phyloP scores from a whole-genome alignment of 2,888 invertebrate genomes.

The Entomobrya multifasciata region DNA sequence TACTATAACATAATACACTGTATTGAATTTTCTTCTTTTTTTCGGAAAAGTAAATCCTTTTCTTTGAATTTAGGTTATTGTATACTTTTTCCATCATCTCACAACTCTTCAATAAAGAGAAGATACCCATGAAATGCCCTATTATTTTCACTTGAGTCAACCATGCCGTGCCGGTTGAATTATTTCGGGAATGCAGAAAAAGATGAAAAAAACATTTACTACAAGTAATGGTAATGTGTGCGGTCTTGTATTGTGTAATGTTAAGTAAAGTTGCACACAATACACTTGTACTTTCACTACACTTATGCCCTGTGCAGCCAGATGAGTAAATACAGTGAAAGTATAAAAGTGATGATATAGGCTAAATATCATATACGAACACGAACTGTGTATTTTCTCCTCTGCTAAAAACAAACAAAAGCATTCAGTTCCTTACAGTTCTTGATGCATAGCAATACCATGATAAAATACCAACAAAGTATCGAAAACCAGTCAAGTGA shows the following conservation, averaged over 20 bases:
- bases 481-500: conserved; percentile 60
- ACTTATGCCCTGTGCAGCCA: neutral
- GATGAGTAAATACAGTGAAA: neutral
- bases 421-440: too few species aligned
- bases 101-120: conserved; percentile 19
- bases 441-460: too few species aligned
- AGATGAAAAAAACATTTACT: neutral
- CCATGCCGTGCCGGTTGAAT: conserved; percentile 18
- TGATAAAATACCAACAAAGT: conserved; percentile 8
- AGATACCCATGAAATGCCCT: conserved; percentile 40
- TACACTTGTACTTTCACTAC: neutral
- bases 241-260: neutral
- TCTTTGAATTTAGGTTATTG: conserved; percentile 35
- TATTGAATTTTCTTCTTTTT: conserved; percentile 13
- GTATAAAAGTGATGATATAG: neutral
- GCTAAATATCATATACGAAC: too few species aligned
- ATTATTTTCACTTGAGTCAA: conserved; percentile 56
- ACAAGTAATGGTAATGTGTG: too few species aligned
- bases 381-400: neutral
- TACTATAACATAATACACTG: neutral
- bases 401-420: conserved; percentile 13
- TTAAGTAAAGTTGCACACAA: neutral
- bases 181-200: conserved; percentile 15
- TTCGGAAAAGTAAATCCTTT: conserved; percentile 24
- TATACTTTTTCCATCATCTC: conserved; percentile 23